Percentiles rank a stretch among this genome's conserved stretches.
phyloP scores from a whole-genome alignment of 2,797 vertebrate species.

The Peromyscus nudipes region DNA sequence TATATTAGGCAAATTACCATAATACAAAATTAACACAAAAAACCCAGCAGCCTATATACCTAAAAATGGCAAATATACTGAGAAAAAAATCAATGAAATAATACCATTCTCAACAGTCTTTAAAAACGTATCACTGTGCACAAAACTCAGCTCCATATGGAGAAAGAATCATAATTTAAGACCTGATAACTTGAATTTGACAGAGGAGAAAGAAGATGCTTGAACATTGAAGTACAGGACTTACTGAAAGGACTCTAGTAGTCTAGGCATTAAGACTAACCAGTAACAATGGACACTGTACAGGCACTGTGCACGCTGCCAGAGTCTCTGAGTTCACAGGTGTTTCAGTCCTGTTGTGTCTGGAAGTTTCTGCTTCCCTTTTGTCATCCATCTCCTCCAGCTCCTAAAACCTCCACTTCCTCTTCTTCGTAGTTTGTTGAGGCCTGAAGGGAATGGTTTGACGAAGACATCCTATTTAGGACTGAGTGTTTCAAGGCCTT shows the following conservation, averaged over 20 bases:
- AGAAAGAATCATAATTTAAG: neutral
- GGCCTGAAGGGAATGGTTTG: neutral
- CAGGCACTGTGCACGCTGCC: accelerated
- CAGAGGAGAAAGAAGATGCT: neutral
- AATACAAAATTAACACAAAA: neutral
- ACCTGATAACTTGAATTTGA: neutral
- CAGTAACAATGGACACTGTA: neutral
- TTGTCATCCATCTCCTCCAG: neutral
- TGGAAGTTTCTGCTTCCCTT: neutral
- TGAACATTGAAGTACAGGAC: neutral
- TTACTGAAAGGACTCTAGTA: neutral
- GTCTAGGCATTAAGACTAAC: neutral
- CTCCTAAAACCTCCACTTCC: neutral
- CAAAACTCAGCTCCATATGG: neutral
- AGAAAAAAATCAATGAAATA: neutral
- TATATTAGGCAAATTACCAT: neutral
- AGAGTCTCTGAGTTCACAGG: neutral
- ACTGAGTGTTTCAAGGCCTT: neutral
- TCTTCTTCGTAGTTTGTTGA: neutral
- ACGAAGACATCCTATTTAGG: neutral
- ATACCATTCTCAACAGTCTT: neutral
- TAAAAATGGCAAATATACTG: neutral
- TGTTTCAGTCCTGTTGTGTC: neutral
- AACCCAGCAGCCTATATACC: neutral
- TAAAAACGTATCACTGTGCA: neutral